Conservation (phyloP, 2,797 vertebrate species). For the Amblyopsis hoosieri region DNA sequence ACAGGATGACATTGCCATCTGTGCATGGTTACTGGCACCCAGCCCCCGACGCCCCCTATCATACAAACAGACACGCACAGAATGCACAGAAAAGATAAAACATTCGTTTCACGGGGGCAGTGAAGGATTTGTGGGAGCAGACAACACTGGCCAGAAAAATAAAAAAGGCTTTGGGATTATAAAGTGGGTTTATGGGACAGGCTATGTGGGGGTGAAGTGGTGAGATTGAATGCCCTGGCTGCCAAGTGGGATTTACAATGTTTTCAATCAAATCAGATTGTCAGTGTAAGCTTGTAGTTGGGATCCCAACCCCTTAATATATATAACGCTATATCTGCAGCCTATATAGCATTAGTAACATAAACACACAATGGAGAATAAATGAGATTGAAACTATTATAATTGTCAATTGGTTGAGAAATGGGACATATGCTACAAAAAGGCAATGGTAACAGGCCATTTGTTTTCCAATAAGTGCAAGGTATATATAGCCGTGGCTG, state of each 20-base stretch:
- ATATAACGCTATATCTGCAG: slow-evolving; percentile 35
- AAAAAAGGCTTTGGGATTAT: slow-evolving; percentile 79
- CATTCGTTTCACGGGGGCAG: slow-evolving; percentile 30
- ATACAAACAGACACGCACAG: slow-evolving; percentile 11
- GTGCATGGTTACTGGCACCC: slow-evolving; percentile 20
- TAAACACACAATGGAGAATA: slow-evolving; percentile 2
- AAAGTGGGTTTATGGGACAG: slow-evolving; percentile 78
- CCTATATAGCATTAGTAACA: slow-evolving; percentile 25
- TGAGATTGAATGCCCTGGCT: slow-evolving; percentile 62
- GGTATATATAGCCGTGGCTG: too few relatives aligned
- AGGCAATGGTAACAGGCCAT: neutral
- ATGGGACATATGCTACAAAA: neutral
- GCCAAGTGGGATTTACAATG: slow-evolving; percentile 72
- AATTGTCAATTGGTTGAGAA: neutral
- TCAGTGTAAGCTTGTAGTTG: slow-evolving; percentile 58
- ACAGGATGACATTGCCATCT: slow-evolving; percentile 50
- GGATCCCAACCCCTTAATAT: slow-evolving; percentile 28
- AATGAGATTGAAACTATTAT: neutral
- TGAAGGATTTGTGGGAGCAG: slow-evolving; percentile 61
- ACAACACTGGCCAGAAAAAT: slow-evolving; percentile 66
- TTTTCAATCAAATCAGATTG: slow-evolving; percentile 80
- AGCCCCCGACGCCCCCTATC: neutral
- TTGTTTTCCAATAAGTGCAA: too few relatives aligned
- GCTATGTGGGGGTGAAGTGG: slow-evolving; percentile 51
- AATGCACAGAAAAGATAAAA: neutral